Conservation (phyloP, 2,888 invertebrate species). For the Amblyjoppa proteus region DNA sequence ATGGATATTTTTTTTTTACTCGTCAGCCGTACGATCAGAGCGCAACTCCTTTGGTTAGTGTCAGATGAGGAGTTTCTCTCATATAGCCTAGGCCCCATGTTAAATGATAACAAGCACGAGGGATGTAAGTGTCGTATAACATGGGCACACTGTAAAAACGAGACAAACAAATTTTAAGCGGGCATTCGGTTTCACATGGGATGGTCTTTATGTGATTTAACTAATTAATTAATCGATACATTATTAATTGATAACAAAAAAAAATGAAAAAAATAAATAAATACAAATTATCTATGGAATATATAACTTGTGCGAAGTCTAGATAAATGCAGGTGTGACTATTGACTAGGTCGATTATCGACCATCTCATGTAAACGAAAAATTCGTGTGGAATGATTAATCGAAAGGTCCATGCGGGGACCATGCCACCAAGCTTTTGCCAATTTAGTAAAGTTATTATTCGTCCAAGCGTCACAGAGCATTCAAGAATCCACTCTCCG, state of each 20-base stretch:
- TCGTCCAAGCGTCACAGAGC: not conserved
- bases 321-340: slow-evolving; percentile 57
- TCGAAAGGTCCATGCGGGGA: slow-evolving; percentile 77
- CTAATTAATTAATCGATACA: slow-evolving; percentile 25
- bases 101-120: slow-evolving; percentile 78
- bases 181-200: slow-evolving; percentile 73
- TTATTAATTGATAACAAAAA: slow-evolving; percentile 19
- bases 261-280: not conserved
- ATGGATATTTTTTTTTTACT: slow-evolving; percentile 48
- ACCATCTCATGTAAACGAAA: slow-evolving; percentile 72
- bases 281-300: not conserved
- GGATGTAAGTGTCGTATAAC: slow-evolving; percentile 74
- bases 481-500: not conserved
- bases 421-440: slow-evolving; percentile 78
- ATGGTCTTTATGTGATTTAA: slow-evolving; percentile 64
- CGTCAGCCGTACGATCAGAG: slow-evolving; percentile 63
- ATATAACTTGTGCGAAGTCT: slow-evolving; percentile 59
- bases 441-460: slow-evolving; percentile 56
- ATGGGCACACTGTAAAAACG: slow-evolving; percentile 75
- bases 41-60: slow-evolving; percentile 73
- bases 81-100: slow-evolving; percentile 70
- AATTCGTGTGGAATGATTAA: slow-evolving; percentile 59
- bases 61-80: slow-evolving; percentile 69
- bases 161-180: slow-evolving; percentile 74
- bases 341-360: slow-evolving; percentile 60